A percentile compares a stretch with the other conserved stretches of the same genome.
phyloP scores from a whole-genome alignment of 2,888 invertebrate genomes.

The Cabera pusaria region DNA sequence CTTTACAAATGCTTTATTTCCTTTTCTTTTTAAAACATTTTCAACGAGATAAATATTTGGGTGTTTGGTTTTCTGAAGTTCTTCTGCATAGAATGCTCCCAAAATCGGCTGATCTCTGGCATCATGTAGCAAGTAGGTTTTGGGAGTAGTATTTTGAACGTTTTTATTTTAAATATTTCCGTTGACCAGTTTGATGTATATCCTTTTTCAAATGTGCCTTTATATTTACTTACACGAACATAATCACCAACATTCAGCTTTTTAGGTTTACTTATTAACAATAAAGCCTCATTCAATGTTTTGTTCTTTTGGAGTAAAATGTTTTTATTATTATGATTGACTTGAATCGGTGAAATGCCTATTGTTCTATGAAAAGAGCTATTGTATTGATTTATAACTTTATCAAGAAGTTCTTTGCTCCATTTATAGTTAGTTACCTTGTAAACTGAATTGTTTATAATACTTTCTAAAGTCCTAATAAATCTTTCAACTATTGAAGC shows the following conservation, averaged over 20 bases:
- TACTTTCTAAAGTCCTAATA: slow-evolving; percentile 3
- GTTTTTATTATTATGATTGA: background rate
- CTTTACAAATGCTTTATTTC: slow-evolving; percentile 8
- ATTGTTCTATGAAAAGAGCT: slow-evolving; percentile 2
- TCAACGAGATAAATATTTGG: slow-evolving; percentile 38
- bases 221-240: slow-evolving; percentile 23
- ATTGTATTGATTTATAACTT: background rate
- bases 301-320: background rate
- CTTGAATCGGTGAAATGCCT: background rate
- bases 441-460: background rate
- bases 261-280: too few relatives aligned
- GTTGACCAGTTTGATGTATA: slow-evolving; percentile 39
- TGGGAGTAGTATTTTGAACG: slow-evolving; percentile 2
- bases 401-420: background rate
- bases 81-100: slow-evolving; percentile 10
- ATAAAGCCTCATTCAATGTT: too few relatives aligned
- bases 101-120: slow-evolving; percentile 3
- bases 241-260: slow-evolving; percentile 3
- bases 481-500: slow-evolving; percentile 25
- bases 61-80: slow-evolving; percentile 33
- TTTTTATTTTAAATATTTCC: slow-evolving; percentile 5
- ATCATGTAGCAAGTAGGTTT: slow-evolving; percentile 10
- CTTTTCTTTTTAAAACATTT: slow-evolving; percentile 23
- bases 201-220: slow-evolving; percentile 31
- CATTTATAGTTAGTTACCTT: slow-evolving; percentile 1